These are phyloP conservation scores for Sarcophilus harrisii DNA, from an alignment of 2,797 vertebrate species.

Conservation along the genomic window DNA sequence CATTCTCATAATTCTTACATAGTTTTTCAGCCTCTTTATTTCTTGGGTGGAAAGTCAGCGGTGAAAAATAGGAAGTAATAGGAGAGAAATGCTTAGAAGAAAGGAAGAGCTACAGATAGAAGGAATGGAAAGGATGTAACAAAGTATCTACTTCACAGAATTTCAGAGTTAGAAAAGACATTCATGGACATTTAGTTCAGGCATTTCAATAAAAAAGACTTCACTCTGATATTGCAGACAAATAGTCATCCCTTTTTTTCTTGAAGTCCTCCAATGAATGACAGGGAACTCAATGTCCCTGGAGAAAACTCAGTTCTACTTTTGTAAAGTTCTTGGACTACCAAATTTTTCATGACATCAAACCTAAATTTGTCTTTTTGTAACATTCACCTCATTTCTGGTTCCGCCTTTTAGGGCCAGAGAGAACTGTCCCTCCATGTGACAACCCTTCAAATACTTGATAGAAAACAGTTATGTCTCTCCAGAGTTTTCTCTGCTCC, in stretches of 20 bases:
- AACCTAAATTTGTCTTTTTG: not conserved
- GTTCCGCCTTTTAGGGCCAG: not conserved
- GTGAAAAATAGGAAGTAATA: not conserved
- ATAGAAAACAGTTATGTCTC: not conserved
- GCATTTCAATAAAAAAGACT: not conserved
- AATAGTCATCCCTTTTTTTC: not conserved
- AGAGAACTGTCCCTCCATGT: not conserved
- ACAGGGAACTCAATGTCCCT: not conserved
- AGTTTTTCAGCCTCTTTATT: not conserved
- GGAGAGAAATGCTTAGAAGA: not conserved
- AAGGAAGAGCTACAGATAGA: not conserved
- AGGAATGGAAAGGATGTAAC: not conserved
- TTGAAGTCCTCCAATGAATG: not conserved
- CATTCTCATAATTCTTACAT: not conserved
- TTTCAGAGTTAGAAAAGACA: not conserved
- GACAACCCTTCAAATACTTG: not conserved
- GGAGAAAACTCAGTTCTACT: not conserved
- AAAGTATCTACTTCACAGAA: not conserved
- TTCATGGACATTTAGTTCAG: not conserved
- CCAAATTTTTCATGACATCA: not conserved
- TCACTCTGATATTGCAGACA: not conserved
- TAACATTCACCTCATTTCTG: not conserved
- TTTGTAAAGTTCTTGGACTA: not conserved
- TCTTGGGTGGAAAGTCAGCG: not conserved
- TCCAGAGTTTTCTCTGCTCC: not conserved